Base-by-base conservation (phyloP, 2,113 vertebrate species). In the Leptocoma aspasia region DNA sequence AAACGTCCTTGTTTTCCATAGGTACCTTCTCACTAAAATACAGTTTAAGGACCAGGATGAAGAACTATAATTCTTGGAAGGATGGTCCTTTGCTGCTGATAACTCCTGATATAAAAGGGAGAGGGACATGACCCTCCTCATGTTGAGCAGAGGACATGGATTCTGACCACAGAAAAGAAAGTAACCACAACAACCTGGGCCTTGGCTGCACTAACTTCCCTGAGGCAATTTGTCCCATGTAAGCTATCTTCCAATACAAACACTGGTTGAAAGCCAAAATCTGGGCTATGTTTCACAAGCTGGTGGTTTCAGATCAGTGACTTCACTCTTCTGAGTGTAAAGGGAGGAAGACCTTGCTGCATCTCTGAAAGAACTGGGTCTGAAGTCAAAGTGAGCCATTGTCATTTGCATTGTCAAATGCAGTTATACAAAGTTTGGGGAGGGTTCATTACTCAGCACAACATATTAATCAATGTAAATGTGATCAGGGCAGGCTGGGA, bases 381-480 rank as follows among this genome's bases (percentile, higher is more conserved):
- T 81, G 28, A 57, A 57, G 76, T 42, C 3, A 10, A 26, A 66
- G 44, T 3, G 33, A 82, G 41, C 56, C 5, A 6, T 14, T 60
- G 65, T 73, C 68, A 90, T 71, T 64, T 57, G 61, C 64, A 30
- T 90, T 90, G 83, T 64, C 31, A 89, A 96, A 95, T 91, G 37
- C 61, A 75, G 35, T 81, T 92, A 86, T 3, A 86, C 49, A 68
- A 95, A 86, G 68, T 92, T 82, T 92, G 65, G 52, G 81, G 90
- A 78, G 41, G 7, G 39, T n/a, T 96, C 82, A 63, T 94, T 96
- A 96, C 91, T 93, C 90, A 92, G 85, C 88, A 83, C 72, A 95
- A 93, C 82, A 53, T 82, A 94, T 93, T 92, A 97, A 92, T 96
- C 96, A 95, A 90, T 95, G 93, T 93, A 96, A 94, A 94, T 92